phyloP scores from a whole-genome alignment of 1,140 invertebrate genomes.

The Carposina sasakii region DNA sequence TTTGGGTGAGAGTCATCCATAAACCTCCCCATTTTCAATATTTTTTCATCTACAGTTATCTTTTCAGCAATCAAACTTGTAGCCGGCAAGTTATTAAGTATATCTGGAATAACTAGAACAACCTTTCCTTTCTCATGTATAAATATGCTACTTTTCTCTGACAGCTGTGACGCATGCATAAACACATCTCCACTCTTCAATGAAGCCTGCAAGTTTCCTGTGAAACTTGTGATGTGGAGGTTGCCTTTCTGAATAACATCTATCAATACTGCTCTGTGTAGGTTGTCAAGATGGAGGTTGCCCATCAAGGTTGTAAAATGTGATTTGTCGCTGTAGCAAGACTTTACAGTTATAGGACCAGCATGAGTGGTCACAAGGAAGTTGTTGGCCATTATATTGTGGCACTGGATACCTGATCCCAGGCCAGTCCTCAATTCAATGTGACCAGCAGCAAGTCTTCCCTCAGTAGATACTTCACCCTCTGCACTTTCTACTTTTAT shows the following conservation, averaged over 20 bases:
- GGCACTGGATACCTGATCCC: slow-evolving; percentile 48
- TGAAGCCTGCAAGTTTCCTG: slow-evolving; percentile 61
- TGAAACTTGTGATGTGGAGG: slow-evolving; percentile 61
- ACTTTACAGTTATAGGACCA: slow-evolving; percentile 60
- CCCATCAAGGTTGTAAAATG: slow-evolving; percentile 66
- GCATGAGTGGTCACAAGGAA: slow-evolving; percentile 57
- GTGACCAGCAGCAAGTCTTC: slow-evolving; percentile 54
- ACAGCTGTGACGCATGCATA: slow-evolving; percentile 63
- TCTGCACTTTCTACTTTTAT: slow-evolving; percentile 59
- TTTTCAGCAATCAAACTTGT: slow-evolving; percentile 68
- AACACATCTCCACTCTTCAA: slow-evolving; percentile 66
- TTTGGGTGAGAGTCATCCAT: slow-evolving; percentile 65
- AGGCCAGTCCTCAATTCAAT: slow-evolving; percentile 64
- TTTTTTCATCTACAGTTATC: slow-evolving; percentile 62
- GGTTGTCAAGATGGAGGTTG: slow-evolving; percentile 53
- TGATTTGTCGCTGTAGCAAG: slow-evolving; percentile 67
- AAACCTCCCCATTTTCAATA: slow-evolving; percentile 59
- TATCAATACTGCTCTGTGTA: slow-evolving; percentile 60
- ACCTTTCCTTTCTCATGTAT: slow-evolving; percentile 70
- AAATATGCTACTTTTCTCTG: slow-evolving; percentile 68
- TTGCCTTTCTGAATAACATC: slow-evolving; percentile 67
- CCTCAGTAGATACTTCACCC: slow-evolving; percentile 51
- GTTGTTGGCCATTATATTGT: slow-evolving; percentile 62
- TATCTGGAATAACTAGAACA: slow-evolving; percentile 56
- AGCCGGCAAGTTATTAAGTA: slow-evolving; percentile 58